Percentiles rank a stretch among this genome's conserved stretches.
These are phyloP conservation scores for Epistrophella euchroma DNA, from an alignment of 2,888 invertebrate genomes.

Conservation along the genomic window DNA sequence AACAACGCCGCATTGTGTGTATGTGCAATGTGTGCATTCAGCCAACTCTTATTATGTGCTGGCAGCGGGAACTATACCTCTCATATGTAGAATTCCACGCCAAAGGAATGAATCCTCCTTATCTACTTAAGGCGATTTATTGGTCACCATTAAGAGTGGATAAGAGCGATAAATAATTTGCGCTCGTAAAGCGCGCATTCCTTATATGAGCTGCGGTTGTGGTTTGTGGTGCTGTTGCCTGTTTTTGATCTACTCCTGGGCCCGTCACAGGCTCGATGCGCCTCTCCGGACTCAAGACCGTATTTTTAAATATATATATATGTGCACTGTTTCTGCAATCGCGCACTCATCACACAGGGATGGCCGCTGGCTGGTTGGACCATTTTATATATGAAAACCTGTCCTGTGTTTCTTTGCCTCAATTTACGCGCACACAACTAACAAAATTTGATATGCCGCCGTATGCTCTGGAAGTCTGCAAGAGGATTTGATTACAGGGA, in stretches of 20 bases:
- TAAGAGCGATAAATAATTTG: conserved; percentile 76
- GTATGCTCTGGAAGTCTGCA: conserved; percentile 42
- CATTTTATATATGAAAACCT: conserved; percentile 60
- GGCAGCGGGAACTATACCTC: conserved; percentile 38
- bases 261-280: conserved; percentile 7
- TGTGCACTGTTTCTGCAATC: conserved; percentile 34
- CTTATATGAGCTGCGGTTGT: conserved; percentile 48
- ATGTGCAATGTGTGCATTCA: conserved; percentile 13
- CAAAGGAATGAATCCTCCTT: conserved; percentile 72
- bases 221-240: conserved; percentile 29
- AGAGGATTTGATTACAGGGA: conserved; percentile 75
- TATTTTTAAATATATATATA: conserved; percentile 53
- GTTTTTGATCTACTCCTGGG: conserved; percentile 40
- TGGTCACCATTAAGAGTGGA: conserved; percentile 76
- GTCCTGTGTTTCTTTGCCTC: conserved; percentile 64
- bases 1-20: conserved; percentile 28
- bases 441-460: conserved; percentile 74
- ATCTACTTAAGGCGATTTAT: conserved; percentile 76
- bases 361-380: conserved; percentile 48
- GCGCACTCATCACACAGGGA: conserved; percentile 62
- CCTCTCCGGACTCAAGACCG: conserved; percentile 6
- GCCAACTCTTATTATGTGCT: conserved; percentile 15
- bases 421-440: conserved; percentile 67
- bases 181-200: conserved; percentile 74
- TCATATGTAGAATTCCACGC: conserved; percentile 59